A percentile compares a stretch with the other conserved stretches of the same genome.
Evolutionary conservation across 1,140 invertebrate species (phyloP).

Genomic region (Ptiloglossa arizonensis): DNA sequence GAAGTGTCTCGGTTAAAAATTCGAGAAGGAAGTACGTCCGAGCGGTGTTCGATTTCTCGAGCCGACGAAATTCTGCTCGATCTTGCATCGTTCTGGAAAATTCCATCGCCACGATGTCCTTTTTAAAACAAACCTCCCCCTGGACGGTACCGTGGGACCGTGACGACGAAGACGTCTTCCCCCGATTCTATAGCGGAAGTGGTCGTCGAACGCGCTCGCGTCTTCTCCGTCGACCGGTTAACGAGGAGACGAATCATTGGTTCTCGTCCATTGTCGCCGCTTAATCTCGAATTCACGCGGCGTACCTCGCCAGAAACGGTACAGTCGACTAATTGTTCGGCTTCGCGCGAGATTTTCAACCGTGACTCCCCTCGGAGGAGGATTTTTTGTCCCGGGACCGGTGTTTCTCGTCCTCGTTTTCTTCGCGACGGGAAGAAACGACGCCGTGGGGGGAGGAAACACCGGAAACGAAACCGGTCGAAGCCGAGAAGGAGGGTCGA

Average conservation of each 20-base stretch:
- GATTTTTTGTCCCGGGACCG: background rate
- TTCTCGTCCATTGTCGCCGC: conserved; percentile 13
- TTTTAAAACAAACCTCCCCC: too few relatives aligned
- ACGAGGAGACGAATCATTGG: background rate
- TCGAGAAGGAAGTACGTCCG: too few relatives aligned
- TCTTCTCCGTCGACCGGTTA: background rate
- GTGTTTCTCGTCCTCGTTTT: background rate
- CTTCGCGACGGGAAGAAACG: background rate
- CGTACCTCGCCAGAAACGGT: background rate
- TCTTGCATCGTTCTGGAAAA: too few relatives aligned
- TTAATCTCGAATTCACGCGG: conserved; percentile 22
- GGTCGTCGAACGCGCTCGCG: too few relatives aligned
- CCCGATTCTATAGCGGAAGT: background rate
- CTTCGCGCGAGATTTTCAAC: conserved; percentile 11
- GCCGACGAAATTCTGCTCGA: too few relatives aligned
- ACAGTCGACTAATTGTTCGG: conserved; percentile 29
- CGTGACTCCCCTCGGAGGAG: background rate
- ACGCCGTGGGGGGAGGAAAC: background rate
- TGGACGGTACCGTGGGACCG: too few relatives aligned
- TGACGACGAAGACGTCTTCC: too few relatives aligned
- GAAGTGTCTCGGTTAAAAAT: too few relatives aligned
- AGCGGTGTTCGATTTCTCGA: too few relatives aligned
- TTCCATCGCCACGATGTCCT: too few relatives aligned
- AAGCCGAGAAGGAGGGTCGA: background rate
- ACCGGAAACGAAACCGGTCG: background rate